A percentile compares a stretch with the other conserved stretches of the same genome.
phyloP scores from a whole-genome alignment of 2,113 vertebrate species.

The Redunca redunca region DNA sequence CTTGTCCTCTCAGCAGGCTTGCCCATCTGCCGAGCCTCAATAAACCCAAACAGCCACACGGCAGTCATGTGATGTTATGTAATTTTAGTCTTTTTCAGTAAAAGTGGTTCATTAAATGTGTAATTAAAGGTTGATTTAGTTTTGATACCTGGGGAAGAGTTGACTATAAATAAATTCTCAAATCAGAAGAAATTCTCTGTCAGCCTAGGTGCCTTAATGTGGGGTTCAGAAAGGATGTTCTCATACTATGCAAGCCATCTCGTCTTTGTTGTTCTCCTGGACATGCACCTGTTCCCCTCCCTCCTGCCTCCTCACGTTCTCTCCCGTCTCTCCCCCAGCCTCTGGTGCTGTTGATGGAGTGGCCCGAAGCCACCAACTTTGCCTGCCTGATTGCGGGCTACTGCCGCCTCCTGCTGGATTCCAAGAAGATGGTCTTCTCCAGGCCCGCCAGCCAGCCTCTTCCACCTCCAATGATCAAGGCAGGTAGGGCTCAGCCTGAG shows the following conservation, averaged over 20 bases:
- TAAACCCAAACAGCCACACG: neutral
- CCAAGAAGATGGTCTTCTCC: slow-evolving; percentile 94
- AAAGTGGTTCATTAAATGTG: slow-evolving; percentile 44
- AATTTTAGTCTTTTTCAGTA: slow-evolving; percentile 26
- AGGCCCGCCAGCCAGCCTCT: slow-evolving; percentile 86
- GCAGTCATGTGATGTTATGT: neutral
- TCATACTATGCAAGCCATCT: neutral
- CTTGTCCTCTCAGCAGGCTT: neutral
- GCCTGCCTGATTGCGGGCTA: slow-evolving; percentile 97
- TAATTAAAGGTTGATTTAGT: slow-evolving; percentile 18
- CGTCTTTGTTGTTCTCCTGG: neutral
- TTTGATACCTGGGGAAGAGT: slow-evolving; percentile 16
- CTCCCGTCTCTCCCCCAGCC: slow-evolving; percentile 82
- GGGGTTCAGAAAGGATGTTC: neutral
- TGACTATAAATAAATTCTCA: slow-evolving; percentile 35
- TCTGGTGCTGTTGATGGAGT: slow-evolving; percentile 97
- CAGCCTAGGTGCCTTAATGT: neutral
- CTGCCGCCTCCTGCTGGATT: slow-evolving; percentile 97
- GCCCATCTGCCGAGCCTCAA: neutral
- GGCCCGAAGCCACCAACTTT: slow-evolving; percentile 98
- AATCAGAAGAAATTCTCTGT: slow-evolving; percentile 36
- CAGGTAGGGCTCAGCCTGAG: slow-evolving; percentile 91
- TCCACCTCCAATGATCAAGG: slow-evolving; percentile 88
- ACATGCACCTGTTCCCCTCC: neutral
- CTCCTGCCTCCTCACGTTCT: neutral